Base-by-base conservation (phyloP, 2,888 invertebrate genomes). In the Amphimallon solstitiale region DNA sequence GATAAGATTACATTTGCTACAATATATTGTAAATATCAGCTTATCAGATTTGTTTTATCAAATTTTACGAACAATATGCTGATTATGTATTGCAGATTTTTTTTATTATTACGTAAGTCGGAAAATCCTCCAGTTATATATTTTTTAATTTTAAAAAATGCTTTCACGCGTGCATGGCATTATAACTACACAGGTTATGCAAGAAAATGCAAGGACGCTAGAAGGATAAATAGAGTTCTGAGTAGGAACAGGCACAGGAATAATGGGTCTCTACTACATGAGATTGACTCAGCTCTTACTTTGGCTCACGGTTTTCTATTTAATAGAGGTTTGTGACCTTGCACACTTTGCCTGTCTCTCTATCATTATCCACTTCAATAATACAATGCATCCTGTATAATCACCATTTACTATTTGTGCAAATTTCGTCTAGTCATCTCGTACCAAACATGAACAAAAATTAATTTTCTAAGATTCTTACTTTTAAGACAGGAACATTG, bases 261-360 rank as follows among this genome's bases (percentile, higher is more conserved):
- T 59, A 74, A 74, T 51, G 48, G 54, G 6, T 81, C 80, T 71
- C 83, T 90, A 71, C 85, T 90, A 79, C 85, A 86, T 81, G 89
- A 90, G 83, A 89, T 90, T 79, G 88, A 89, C 83, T 84, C 83
- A 70, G 85, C 85, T 72, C 83, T 87, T 75, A 81, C 80, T 74
- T 76, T 87, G 77, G 86, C 87, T 74, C 87, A 84, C 79, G 89
- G 89, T 77, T 89, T 89, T 83, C 85, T 89, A 77, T 84, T 86
- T 79, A 83, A 79, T 59, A 79, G 80, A 85, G 81, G 81, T 81
- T 76, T 71, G 76, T 76, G 54, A n/a, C 37, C 17, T 63, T 48
- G 37, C n/a, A 21, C 12, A 14, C 12, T 51, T 51, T 29, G 29
- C 29, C 6, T 29, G 29, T 29, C 15, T 23, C 9, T 12, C 43